phyloP scores from a whole-genome alignment of 2,113 vertebrate genomes.

The Orycteropus afer region DNA sequence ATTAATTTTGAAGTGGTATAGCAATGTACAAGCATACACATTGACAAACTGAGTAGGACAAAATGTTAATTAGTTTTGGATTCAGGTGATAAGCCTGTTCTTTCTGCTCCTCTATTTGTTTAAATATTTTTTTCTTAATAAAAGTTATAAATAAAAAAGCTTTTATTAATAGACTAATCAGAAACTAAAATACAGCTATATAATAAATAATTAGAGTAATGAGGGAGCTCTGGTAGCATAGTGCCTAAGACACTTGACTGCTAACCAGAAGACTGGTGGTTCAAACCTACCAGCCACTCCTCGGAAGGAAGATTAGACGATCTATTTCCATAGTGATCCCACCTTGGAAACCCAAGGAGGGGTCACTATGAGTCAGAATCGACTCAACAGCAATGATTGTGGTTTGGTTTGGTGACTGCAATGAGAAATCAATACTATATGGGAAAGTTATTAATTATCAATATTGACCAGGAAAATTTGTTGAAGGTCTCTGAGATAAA shows the following conservation, averaged over 20 bases:
- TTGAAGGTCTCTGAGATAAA: background rate
- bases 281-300: too few species aligned
- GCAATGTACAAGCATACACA: background rate
- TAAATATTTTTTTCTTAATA: slow-evolving; percentile 21
- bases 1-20: slow-evolving; percentile 37
- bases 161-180: background rate
- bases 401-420: background rate
- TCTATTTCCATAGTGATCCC: too few species aligned
- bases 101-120: background rate
- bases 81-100: background rate
- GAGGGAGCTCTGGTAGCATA: too few species aligned
- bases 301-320: too few species aligned
- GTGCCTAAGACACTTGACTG: too few species aligned
- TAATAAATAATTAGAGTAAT: slow-evolving; percentile 22
- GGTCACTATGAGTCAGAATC: too few species aligned
- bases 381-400: too few species aligned
- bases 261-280: too few species aligned
- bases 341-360: too few species aligned
- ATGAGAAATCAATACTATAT: background rate
- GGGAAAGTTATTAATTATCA: background rate
- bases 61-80: background rate
- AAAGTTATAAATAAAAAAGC: slow-evolving; percentile 30
- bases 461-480: slow-evolving; percentile 14
- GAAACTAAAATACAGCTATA: slow-evolving; percentile 32
- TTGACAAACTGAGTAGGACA: background rate